Conservation (phyloP, 1,140 invertebrate species). For the Meloidogyne exigua region DNA sequence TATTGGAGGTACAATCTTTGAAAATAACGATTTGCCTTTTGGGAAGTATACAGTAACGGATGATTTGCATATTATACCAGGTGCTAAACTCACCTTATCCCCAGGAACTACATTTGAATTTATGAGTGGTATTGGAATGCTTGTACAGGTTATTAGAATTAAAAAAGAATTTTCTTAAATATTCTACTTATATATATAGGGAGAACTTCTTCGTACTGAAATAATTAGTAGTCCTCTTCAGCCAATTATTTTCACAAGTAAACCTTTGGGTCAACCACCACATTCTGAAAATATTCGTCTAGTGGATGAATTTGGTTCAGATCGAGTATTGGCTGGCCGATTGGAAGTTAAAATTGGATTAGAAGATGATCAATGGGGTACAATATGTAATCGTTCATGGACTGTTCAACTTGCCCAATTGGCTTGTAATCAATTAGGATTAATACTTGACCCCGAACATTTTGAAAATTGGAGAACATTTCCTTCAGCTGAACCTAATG, state of each 20-base stretch:
- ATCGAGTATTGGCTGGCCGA: constrained; percentile 64
- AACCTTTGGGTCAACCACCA: constrained; percentile 43
- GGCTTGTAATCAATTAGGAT: constrained; percentile 86
- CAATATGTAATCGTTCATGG: constrained; percentile 94
- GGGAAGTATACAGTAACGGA: constrained; percentile 70
- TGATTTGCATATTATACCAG: constrained; percentile 86
- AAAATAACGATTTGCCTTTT: constrained; percentile 82
- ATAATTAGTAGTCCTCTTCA: constrained; percentile 40
- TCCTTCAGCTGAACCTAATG: constrained; percentile 30
- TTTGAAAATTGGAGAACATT: constrained; percentile 72
- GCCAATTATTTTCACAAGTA: constrained; percentile 55
- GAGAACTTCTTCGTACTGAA: constrained; percentile 61
- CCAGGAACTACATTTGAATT: constrained; percentile 80
- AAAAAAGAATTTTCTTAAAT: neutral
- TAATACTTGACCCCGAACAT: constrained; percentile 85
- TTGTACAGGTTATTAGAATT: constrained; percentile 68
- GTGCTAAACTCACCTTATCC: constrained; percentile 76
- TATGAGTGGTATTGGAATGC: constrained; percentile 87
- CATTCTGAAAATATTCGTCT: constrained; percentile 52
- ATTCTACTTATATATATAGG: constrained; percentile 49
- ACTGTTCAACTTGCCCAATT: constrained; percentile 84
- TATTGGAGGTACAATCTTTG: constrained; percentile 70
- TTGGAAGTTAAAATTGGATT: constrained; percentile 67
- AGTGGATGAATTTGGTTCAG: constrained; percentile 56
- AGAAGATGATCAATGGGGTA: constrained; percentile 82